Conservation (phyloP, 2,888 invertebrate genomes). For the Pristionchus fissidentatus region DNA sequence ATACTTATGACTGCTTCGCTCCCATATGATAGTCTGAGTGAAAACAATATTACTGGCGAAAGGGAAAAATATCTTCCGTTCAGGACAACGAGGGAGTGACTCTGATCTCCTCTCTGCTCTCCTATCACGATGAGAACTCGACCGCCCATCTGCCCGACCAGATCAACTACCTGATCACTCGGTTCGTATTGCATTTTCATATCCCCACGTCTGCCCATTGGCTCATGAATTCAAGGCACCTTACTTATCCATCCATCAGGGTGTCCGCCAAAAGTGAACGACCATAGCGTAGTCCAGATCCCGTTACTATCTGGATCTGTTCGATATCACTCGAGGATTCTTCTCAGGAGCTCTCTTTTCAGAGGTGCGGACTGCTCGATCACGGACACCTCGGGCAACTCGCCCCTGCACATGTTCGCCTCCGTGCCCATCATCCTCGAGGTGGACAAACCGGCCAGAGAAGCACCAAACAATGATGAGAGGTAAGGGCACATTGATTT, state of each 20-base stretch:
- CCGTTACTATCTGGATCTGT: neutral
- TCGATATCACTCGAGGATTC: neutral
- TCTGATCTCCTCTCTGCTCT: constrained; percentile 58
- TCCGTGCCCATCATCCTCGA: constrained; percentile 29
- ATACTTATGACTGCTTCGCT: too few relatives aligned
- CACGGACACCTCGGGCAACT: constrained; percentile 39
- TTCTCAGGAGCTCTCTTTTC: neutral
- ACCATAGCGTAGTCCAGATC: too few relatives aligned
- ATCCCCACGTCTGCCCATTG: too few relatives aligned
- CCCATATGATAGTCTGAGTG: neutral
- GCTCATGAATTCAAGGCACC: too few relatives aligned
- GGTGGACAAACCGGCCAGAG: constrained; percentile 34
- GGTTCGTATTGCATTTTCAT: constrained; percentile 29
- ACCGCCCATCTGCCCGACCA: constrained; percentile 56
- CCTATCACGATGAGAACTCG: constrained; percentile 55
- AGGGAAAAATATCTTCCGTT: neutral
- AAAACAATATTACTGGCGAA: neutral
- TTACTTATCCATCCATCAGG: too few relatives aligned
- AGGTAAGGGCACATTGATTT: constrained; percentile 11
- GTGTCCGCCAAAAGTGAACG: too few relatives aligned
- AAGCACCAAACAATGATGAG: constrained; percentile 3
- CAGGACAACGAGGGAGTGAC: constrained; percentile 65
- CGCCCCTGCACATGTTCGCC: constrained; percentile 50
- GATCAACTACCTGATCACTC: constrained; percentile 59
- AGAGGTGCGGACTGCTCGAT: constrained; percentile 49